phyloP scores from a whole-genome alignment of 2,797 vertebrate genomes.

The Acipenser transmontanus region DNA sequence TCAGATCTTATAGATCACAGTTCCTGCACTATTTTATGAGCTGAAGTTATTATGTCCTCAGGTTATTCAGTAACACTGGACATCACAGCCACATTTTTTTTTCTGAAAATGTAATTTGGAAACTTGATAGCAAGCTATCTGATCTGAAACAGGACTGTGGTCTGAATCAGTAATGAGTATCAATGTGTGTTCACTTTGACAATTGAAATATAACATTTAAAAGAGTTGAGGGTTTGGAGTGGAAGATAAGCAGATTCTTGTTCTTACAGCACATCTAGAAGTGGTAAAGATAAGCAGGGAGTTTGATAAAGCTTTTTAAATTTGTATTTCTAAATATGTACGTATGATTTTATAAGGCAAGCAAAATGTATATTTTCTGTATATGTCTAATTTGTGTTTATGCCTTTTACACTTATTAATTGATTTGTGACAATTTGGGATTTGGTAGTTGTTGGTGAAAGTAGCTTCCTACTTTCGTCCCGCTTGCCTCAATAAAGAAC shows the following conservation, averaged over 20 bases:
- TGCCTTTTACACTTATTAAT: too few relatives aligned
- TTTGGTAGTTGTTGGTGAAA: too few relatives aligned
- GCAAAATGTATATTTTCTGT: too few relatives aligned
- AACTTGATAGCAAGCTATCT: not conserved
- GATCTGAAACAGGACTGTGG: not conserved
- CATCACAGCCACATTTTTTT: not conserved
- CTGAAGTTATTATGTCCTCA: not conserved
- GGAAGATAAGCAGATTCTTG: not conserved
- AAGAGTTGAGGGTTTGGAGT: not conserved
- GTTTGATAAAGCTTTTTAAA: too few relatives aligned
- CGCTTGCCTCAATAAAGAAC: too few relatives aligned
- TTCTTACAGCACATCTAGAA: not conserved
- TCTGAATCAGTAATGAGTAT: not conserved
- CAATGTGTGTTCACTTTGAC: not conserved
- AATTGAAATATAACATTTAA: not conserved
- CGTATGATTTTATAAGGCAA: too few relatives aligned
- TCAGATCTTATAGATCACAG: constrained; percentile 6
- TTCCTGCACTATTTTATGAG: not conserved
- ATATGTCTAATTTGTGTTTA: too few relatives aligned
- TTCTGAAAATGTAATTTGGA: not conserved
- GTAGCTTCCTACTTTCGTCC: too few relatives aligned
- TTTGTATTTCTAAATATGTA: too few relatives aligned
- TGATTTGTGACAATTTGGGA: too few relatives aligned
- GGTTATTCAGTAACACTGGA: not conserved
- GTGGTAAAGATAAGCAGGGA: not conserved